Conservation (phyloP, 2,113 vertebrate species). For the Phoxinus phoxinus region DNA sequence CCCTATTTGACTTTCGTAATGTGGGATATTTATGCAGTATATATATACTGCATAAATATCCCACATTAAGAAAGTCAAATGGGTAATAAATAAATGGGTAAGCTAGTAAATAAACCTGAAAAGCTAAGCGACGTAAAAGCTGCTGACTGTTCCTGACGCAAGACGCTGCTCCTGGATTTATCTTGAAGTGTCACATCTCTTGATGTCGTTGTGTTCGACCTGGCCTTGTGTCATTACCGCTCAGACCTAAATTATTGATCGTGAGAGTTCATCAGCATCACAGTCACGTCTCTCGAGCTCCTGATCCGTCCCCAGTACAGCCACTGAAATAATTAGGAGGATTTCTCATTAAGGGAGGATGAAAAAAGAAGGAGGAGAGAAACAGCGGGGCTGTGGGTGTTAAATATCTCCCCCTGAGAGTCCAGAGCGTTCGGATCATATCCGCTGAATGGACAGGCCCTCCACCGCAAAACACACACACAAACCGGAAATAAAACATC, state of each 20-base stretch:
- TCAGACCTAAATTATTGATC: conserved; percentile 99
- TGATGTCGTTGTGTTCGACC: conserved; percentile 84
- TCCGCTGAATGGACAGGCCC: conserved; percentile 78
- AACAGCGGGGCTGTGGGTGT: conserved; percentile 71
- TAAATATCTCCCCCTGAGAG: conserved; percentile 84
- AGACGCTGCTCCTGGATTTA: conserved; percentile 52
- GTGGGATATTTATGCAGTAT: too few species aligned
- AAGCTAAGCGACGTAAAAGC: background rate
- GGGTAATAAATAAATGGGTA: too few species aligned
- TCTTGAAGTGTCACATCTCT: conserved; percentile 72
- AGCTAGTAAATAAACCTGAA: background rate
- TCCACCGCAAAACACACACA: conserved; percentile 69
- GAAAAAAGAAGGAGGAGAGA: conserved; percentile 71
- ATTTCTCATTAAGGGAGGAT: conserved; percentile 96
- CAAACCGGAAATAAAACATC: conserved; percentile 57
- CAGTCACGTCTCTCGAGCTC: conserved; percentile 94
- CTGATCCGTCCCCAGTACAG: conserved; percentile 86
- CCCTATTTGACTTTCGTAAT: too few species aligned
- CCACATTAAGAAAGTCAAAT: background rate
- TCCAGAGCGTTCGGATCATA: conserved; percentile 79
- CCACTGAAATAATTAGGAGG: conserved; percentile 98
- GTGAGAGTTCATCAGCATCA: conserved; percentile 91
- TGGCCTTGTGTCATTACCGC: conserved; percentile 90
- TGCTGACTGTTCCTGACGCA: background rate
- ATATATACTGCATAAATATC: background rate